Evolutionary conservation across 2,797 vertebrate genomes (phyloP).

Genomic region (Ataeniobius toweri): DNA sequence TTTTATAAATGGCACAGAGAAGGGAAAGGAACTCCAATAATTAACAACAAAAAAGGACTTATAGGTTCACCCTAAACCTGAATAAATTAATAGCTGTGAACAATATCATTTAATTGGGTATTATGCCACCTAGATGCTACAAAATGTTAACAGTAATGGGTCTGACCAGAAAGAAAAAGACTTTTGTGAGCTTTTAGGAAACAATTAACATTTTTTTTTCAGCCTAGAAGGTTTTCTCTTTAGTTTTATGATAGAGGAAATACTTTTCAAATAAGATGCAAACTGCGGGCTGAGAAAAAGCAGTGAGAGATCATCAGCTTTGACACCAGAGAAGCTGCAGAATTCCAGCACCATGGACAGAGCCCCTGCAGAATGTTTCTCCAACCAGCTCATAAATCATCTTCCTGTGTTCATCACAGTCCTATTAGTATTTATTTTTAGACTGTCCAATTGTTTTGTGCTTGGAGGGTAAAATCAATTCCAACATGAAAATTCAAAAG

Average conservation of each 20-base stretch:
- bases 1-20: neutral
- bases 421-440: neutral
- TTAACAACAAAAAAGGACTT: neutral
- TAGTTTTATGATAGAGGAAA: neutral
- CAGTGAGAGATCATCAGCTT: neutral
- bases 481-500: neutral
- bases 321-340: neutral
- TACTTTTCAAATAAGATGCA: neutral
- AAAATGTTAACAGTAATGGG: neutral
- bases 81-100: neutral
- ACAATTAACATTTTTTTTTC: neutral
- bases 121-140: neutral
- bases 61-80: neutral
- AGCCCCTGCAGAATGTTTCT: neutral
- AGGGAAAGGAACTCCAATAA: neutral
- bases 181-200: neutral
- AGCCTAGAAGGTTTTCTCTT: neutral
- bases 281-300: neutral
- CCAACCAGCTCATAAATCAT: neutral
- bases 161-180: neutral
- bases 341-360: slow-evolving; percentile 41
- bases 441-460: neutral
- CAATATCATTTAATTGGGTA: neutral
- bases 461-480: neutral
- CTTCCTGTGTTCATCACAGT: neutral